phyloP scores from a whole-genome alignment of 2,888 invertebrate species.

The Tortricodes alternella region DNA sequence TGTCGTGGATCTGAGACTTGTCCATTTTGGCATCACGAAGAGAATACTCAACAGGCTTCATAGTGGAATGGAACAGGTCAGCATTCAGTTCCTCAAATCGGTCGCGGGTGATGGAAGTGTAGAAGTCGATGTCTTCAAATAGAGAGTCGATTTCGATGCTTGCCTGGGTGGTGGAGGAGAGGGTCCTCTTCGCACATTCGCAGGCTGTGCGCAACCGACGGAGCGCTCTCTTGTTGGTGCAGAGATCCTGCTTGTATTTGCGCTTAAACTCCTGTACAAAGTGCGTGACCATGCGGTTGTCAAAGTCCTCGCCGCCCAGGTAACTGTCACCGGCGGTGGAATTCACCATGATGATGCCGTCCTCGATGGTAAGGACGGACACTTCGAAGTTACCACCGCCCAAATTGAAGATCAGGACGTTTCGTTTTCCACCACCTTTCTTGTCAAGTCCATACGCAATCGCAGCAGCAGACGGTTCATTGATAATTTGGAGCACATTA shows the following conservation, averaged over 20 bases:
- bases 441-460: constrained; percentile 96
- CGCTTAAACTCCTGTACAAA: constrained; percentile 95
- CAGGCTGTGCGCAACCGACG: constrained; percentile 96
- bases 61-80: constrained; percentile 96
- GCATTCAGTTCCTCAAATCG: constrained; percentile 98
- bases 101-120: constrained; percentile 96
- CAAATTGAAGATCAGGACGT: constrained; percentile 91
- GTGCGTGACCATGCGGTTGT: constrained; percentile 94
- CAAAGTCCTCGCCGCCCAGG: constrained; percentile 96
- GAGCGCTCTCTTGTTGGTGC: constrained; percentile 93
- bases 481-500: constrained; percentile 95
- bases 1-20: constrained; percentile 94
- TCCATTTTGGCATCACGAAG: constrained; percentile 98
- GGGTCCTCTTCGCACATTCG: constrained; percentile 92
- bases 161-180: constrained; percentile 94
- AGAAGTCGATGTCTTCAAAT: constrained; percentile 97
- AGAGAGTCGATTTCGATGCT: constrained; percentile 98
- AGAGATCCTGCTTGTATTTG: constrained; percentile 95
- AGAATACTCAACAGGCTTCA: constrained; percentile 98
- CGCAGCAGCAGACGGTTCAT: constrained; percentile 96
- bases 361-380: constrained; percentile 96
- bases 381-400: constrained; percentile 98
- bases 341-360: constrained; percentile 96
- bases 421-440: constrained; percentile 90
- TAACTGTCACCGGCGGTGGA: constrained; percentile 98